Evolutionary conservation across 1,140 invertebrate genomes (phyloP), one percentile per base, ranked within the genome.

Genomic region (Megalopta genalis): DNA sequence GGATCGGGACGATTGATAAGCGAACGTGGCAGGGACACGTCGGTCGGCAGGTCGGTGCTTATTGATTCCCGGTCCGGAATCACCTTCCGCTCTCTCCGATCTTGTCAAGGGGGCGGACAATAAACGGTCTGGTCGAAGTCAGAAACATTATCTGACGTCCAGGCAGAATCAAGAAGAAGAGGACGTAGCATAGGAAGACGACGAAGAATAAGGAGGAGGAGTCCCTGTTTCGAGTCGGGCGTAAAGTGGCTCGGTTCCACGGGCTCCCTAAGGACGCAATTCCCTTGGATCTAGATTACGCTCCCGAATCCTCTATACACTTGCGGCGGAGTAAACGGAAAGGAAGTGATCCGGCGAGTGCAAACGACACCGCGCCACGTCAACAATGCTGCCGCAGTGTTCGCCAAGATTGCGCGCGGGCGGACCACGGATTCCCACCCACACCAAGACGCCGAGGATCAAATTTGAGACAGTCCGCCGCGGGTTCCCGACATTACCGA

Each of bases 261-360:
- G 42, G 32, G 27, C 42, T 71, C 49, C 23, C 68, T 71, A 71
- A 70, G 68, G 76, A 77, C 32, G 42, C 76, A 69, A 72, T 71
- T 77, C 76, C 65, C 76, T 72, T 77, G 67, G 59, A 57, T 77
- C 46, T 68, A 71, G 76, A 71, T 77, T 77, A 72, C 68, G 59
- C 32, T 32, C 32, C 32, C 7, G 59, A 32, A 37, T 63, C 32
- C 21, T 71, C 42, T 70, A 70, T 67, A 39, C 69, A 70, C 66
- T 77, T 70, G 75, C n/a, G 67, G 75, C 57, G 27, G 23, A 57
- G 59, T 64, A 77, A 77, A 71, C 76, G 76, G 49, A 54, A 77
- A 63, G 66, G 54, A 70, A 77, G 66, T 37, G 67, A 62, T 77
- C 66, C 42, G 57, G 75, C 42, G 57, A 77, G 57, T 62, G 75